phyloP scores from a whole-genome alignment of 2,113 vertebrate species.

The Hypomesus transpacificus region DNA sequence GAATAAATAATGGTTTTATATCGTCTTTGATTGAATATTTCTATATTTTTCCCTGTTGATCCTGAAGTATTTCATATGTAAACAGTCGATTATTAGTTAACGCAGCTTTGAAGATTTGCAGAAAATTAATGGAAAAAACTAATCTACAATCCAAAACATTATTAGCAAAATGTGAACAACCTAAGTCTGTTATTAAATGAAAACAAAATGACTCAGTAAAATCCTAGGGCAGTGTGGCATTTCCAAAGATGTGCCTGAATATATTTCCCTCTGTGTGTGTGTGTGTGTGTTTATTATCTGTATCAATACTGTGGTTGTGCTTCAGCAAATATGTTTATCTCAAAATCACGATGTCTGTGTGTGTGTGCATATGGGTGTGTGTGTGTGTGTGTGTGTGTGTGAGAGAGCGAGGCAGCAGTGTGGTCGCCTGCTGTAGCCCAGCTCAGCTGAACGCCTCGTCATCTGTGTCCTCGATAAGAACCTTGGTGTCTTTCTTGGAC shows the following conservation, averaged over 20 bases:
- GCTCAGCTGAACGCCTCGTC: slow-evolving; percentile 94
- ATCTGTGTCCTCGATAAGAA: slow-evolving; percentile 96
- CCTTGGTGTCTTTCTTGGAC: slow-evolving; percentile 93
- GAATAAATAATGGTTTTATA: slow-evolving; percentile 59
- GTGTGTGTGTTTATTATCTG: slow-evolving; percentile 34
- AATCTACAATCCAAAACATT: slow-evolving; percentile 73
- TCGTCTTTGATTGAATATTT: slow-evolving; percentile 68
- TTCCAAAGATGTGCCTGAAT: slow-evolving; percentile 32
- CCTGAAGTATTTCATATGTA: slow-evolving; percentile 74
- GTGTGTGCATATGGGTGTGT: background rate
- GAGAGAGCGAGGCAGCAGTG: slow-evolving; percentile 38
- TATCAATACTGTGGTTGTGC: slow-evolving; percentile 56
- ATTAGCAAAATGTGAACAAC: slow-evolving; percentile 61
- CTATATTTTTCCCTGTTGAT: slow-evolving; percentile 76
- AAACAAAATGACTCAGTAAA: slow-evolving; percentile 62
- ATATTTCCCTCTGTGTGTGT: slow-evolving; percentile 32
- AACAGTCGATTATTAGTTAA: slow-evolving; percentile 80
- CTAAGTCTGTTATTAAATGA: slow-evolving; percentile 68
- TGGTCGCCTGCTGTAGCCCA: slow-evolving; percentile 26
- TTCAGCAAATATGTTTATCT: slow-evolving; percentile 44
- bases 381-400: slow-evolving; percentile 11
- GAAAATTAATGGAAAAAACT: slow-evolving; percentile 72
- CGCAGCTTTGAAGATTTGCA: slow-evolving; percentile 55
- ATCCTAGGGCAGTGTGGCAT: slow-evolving; percentile 57
- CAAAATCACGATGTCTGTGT: slow-evolving; percentile 13